These are phyloP conservation scores for Rhynchophorus ferrugineus DNA, from an alignment of 1,140 invertebrate genomes.

Conservation along the genomic window DNA sequence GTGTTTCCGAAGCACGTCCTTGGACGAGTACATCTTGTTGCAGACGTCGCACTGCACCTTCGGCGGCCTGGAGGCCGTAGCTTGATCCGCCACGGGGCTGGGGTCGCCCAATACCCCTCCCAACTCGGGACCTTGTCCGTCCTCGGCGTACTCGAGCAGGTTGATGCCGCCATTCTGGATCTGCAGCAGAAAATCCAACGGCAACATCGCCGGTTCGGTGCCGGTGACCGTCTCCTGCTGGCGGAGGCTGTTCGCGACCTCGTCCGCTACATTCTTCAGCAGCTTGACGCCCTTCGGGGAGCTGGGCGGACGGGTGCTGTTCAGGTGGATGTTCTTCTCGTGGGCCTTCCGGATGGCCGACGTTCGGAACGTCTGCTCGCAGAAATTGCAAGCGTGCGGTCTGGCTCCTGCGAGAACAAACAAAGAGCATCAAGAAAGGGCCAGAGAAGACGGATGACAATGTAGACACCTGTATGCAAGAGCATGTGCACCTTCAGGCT, in stretches of 20 bases:
- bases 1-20: conserved; percentile 34
- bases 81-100: too few relatives aligned
- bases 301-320: background rate
- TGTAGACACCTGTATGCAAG: conserved; percentile 33
- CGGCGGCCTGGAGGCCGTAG: conserved; percentile 6
- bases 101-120: too few relatives aligned
- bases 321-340: conserved; percentile 11
- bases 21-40: conserved; percentile 31
- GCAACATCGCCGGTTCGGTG: background rate
- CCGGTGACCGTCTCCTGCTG: background rate
- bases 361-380: conserved; percentile 58
- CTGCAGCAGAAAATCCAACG: background rate
- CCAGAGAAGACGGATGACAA: too few relatives aligned
- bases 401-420: conserved; percentile 38
- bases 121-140: too few relatives aligned
- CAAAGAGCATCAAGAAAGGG: background rate
- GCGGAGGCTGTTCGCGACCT: background rate
- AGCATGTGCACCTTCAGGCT: conserved; percentile 64
- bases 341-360: conserved; percentile 62
- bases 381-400: conserved; percentile 59
- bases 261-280: background rate
- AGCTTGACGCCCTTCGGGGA: background rate
- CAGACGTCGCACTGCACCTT: conserved; percentile 35
- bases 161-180: background rate
- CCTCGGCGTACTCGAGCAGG: background rate